Conservation (phyloP, 2,797 vertebrate genomes). For the Helostoma temminkii region DNA sequence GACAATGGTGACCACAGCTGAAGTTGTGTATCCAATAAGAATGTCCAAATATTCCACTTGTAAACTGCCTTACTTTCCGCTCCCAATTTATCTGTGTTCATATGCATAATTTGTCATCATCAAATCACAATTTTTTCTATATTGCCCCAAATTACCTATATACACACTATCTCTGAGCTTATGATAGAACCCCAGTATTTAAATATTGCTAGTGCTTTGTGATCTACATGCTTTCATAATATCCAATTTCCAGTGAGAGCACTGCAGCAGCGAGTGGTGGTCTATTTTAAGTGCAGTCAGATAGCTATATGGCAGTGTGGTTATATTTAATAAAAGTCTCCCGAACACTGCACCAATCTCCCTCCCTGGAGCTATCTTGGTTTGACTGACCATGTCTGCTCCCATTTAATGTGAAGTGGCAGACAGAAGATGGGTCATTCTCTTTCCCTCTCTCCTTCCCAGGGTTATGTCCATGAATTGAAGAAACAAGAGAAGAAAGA, state of each 20-base stretch:
- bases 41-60: too few relatives aligned
- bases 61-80: constrained; percentile 3
- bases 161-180: constrained; percentile 31
- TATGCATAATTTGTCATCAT: constrained; percentile 31
- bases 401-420: constrained; percentile 77
- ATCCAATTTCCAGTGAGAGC: constrained; percentile 72
- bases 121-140: constrained; percentile 26
- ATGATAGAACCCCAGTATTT: constrained; percentile 54
- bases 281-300: constrained; percentile 79
- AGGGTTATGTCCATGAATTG: constrained; percentile 42
- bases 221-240: constrained; percentile 62
- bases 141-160: constrained; percentile 44
- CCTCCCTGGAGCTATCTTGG: constrained; percentile 69
- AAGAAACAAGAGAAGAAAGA: constrained; percentile 23
- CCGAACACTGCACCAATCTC: constrained; percentile 71
- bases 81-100: constrained; percentile 1
- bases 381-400: constrained; percentile 76
- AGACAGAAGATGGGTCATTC: constrained; percentile 71
- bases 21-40: too few relatives aligned
- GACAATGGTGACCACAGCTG: too few relatives aligned
- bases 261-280: constrained; percentile 57
- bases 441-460: constrained; percentile 46
- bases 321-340: constrained; percentile 80
- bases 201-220: constrained; percentile 61
- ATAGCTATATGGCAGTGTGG: constrained; percentile 74